These are phyloP conservation scores for Halictus quadricinctus DNA, from an alignment of 2,888 invertebrate genomes.

Conservation along the genomic window DNA sequence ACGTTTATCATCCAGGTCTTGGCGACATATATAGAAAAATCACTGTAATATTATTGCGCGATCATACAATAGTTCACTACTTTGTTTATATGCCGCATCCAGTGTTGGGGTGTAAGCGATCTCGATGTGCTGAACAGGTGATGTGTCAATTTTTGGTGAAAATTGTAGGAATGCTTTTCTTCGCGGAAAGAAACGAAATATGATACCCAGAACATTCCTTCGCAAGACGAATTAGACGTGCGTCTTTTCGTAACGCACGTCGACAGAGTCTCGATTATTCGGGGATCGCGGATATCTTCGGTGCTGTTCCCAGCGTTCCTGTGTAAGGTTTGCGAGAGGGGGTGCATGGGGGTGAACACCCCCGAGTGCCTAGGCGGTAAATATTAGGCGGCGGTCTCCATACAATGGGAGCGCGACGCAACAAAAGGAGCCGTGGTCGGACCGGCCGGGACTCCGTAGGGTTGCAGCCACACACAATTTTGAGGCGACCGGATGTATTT, in stretches of 20 bases:
- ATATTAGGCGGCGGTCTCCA: conserved; percentile 71
- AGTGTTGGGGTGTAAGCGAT: too few relatives aligned
- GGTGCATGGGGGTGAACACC: conserved; percentile 41
- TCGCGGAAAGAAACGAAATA: too few relatives aligned
- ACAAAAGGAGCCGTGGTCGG: conserved; percentile 67
- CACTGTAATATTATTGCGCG: too few relatives aligned
- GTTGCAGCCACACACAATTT: conserved; percentile 74
- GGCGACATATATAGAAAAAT: too few relatives aligned
- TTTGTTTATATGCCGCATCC: too few relatives aligned
- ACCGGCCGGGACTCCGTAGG: conserved; percentile 48
- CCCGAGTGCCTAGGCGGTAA: conserved; percentile 70
- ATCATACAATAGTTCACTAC: too few relatives aligned
- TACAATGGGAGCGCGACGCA: conserved; percentile 71
- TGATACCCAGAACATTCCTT: not conserved
- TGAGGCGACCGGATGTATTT: conserved; percentile 79
- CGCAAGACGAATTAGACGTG: not conserved
- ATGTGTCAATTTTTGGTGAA: not conserved
- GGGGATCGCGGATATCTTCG: not conserved
- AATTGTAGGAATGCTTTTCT: too few relatives aligned
- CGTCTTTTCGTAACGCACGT: not conserved
- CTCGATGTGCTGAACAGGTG: too few relatives aligned
- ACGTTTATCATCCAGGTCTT: too few relatives aligned
- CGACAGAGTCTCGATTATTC: not conserved
- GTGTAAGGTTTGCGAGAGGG: not conserved
- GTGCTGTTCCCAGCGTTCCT: not conserved